These are phyloP conservation scores for Latrodectus geometricus DNA, from an alignment of 1,140 invertebrate species.

Conservation along the genomic window DNA sequence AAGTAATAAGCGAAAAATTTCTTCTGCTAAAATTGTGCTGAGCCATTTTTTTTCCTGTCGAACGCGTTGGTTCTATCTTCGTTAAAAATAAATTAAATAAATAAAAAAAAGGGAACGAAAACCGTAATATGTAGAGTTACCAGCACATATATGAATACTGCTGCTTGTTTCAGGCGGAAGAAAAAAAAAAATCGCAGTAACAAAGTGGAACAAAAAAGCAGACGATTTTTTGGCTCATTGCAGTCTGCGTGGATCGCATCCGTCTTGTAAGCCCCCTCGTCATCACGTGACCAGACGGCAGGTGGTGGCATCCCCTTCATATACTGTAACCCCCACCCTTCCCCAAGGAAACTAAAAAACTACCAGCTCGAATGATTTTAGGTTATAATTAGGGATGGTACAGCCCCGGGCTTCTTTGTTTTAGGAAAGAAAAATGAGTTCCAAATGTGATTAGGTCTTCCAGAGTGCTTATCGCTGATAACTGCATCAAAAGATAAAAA, in stretches of 20 bases:
- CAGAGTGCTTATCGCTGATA: slow-evolving; percentile 55
- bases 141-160: background rate
- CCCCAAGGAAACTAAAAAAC: slow-evolving; percentile 22
- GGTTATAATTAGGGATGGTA: slow-evolving; percentile 61
- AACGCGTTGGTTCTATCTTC: background rate
- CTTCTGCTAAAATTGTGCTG: slow-evolving; percentile 12
- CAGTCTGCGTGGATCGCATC: slow-evolving; percentile 10
- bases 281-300: slow-evolving; percentile 54
- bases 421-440: slow-evolving; percentile 56
- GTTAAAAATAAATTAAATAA: slow-evolving; percentile 17
- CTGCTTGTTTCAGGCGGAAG: slow-evolving; percentile 12
- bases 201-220: slow-evolving; percentile 10
- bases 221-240: slow-evolving; percentile 53
- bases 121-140: background rate
- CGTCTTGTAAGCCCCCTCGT: slow-evolving; percentile 37
- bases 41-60: slow-evolving; percentile 16
- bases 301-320: slow-evolving; percentile 43
- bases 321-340: background rate
- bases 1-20: background rate
- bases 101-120: slow-evolving; percentile 21
- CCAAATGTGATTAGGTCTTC: slow-evolving; percentile 55
- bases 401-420: slow-evolving; percentile 55
- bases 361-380: slow-evolving; percentile 55
- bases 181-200: slow-evolving; percentile 24
- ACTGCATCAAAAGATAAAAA: slow-evolving; percentile 56